Evolutionary conservation across 2,888 invertebrate genomes (phyloP), one percentile per base, ranked within the genome.

Genomic region (Stenodera caucasica): DNA sequence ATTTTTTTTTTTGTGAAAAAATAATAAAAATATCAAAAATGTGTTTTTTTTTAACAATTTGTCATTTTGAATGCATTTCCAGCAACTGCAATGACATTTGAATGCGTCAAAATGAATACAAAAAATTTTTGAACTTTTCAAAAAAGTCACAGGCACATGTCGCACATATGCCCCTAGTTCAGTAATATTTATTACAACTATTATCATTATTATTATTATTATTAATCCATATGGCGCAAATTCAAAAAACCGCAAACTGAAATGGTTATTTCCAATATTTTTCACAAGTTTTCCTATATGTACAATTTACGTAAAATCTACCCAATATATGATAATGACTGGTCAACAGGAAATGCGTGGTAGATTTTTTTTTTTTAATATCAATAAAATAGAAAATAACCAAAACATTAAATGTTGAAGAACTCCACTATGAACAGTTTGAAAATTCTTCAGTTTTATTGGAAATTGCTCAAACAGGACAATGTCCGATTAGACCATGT

Each of bases 331-430:
- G 18, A 21, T 45, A 45, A 45, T 45, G 5, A 45, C 18, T 45
- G 45, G 45, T 45, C 45, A 45, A 45, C 45, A 18, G 45, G 45
- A 45, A 45, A 45, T 45, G 18, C 9, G 45, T 7, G 21, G 45
- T 21, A 45, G 45, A 21, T 21, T 21, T 45, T 1, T 1, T 8
- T 37, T 37, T 37, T 18, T 40, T 2, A 18, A 2, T 15, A 40
- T 21, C 8, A 35, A 5, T 29, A 40, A 23, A 59, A 55, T 52
- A 54, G 45, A 9, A n/a, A 15, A 1, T 11, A 12, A 30, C n/a
- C n/a, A 33, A 58, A 40, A 40, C 2, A 15, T 40, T 3, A 8
- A 15, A 7, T 9, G 15, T 40, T 8, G 9, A 40, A 9, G 1
- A 18, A 21, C 2, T 21, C 11, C 21, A 45, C 18, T 21, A 45